phyloP scores from a whole-genome alignment of 2,797 vertebrate species.

The Scolopax bukidnonensis region DNA sequence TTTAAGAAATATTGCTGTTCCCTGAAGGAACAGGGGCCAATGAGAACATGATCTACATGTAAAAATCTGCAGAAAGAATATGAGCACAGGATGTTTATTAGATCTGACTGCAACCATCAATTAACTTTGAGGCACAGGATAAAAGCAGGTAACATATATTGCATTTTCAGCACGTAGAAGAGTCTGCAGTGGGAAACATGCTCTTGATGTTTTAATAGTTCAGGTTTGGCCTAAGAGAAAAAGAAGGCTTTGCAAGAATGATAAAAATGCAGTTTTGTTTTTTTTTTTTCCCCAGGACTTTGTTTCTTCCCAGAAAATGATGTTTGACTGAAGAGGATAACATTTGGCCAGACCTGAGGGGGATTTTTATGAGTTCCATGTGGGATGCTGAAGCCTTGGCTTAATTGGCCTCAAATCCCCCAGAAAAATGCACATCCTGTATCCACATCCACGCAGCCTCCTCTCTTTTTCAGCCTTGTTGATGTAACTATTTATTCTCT shows the following conservation, averaged over 20 bases:
- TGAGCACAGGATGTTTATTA: not conserved
- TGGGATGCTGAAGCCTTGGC: not conserved
- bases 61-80: not conserved
- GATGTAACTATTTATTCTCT: not conserved
- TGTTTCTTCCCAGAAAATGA: conserved; percentile 1
- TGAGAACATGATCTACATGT: not conserved
- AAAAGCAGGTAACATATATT: not conserved
- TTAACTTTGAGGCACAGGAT: not conserved
- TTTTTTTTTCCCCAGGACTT: not conserved
- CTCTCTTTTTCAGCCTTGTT: not conserved
- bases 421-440: not conserved
- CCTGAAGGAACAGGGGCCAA: not conserved
- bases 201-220: not conserved
- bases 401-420: not conserved
- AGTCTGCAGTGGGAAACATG: not conserved
- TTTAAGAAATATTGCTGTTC: not conserved
- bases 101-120: not conserved
- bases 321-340: not conserved
- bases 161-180: not conserved
- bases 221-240: not conserved
- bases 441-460: not conserved
- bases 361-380: conserved; percentile 17
- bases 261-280: not conserved
- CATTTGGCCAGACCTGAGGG: not conserved
- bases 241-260: not conserved